Conservation (phyloP, 2,797 vertebrate genomes). For the Silurus lanzhouensis region DNA sequence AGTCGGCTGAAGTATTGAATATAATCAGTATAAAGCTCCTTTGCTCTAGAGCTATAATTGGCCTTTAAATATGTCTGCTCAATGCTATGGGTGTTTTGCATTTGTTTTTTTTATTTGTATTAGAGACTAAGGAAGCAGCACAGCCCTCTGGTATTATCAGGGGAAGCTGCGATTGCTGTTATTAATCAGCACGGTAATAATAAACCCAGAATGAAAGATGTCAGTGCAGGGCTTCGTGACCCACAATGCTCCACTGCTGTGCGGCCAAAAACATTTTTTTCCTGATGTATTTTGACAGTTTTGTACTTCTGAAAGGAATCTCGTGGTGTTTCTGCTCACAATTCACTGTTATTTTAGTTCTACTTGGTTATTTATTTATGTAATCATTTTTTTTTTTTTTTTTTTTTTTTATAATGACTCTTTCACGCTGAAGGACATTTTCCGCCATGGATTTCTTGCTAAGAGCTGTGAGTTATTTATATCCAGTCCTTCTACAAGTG, state of each 20-base stretch:
- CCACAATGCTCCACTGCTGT: conserved; percentile 54
- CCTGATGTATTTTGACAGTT: conserved; percentile 66
- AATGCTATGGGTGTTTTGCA: conserved; percentile 4
- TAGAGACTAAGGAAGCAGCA: conserved; percentile 44
- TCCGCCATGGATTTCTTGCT: neutral
- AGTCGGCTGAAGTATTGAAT: neutral
- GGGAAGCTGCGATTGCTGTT: conserved; percentile 74
- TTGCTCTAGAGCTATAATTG: conserved; percentile 38
- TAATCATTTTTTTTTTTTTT: neutral
- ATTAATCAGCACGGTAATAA: conserved; percentile 80
- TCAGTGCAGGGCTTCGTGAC: conserved; percentile 63
- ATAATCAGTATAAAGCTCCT: neutral
- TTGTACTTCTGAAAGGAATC: conserved; percentile 57
- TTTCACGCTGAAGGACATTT: neutral
- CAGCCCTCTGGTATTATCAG: conserved; percentile 67
- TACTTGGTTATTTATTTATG: too few relatives aligned
- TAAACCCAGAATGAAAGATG: conserved; percentile 76
- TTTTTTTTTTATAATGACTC: neutral
- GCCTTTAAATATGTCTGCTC: conserved; percentile 19
- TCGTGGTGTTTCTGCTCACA: conserved; percentile 65
- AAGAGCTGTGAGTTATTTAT: neutral
- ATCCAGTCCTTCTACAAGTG: neutral
- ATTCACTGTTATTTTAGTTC: too few relatives aligned
- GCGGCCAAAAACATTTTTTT: conserved; percentile 46
- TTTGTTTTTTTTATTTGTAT: neutral